Evolutionary conservation across 2,888 invertebrate species (phyloP).

Genomic region (Xiphydria camelus): DNA sequence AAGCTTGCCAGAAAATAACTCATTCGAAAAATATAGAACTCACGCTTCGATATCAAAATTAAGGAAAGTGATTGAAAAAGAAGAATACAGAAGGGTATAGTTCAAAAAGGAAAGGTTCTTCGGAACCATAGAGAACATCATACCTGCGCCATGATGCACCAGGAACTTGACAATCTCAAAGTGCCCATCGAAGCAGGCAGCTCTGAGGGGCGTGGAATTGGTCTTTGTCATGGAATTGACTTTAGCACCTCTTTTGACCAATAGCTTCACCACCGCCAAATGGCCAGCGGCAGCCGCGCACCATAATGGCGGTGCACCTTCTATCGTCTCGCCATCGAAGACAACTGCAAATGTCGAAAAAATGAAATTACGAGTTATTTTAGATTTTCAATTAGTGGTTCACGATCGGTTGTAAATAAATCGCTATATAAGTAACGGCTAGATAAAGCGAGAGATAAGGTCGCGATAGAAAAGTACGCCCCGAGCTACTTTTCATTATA

Average conservation of each 20-base stretch:
- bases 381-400: constrained; percentile 2
- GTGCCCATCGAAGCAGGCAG: constrained; percentile 97
- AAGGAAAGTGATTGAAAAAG: too few species aligned
- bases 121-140: too few species aligned
- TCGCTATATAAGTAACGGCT: too few species aligned
- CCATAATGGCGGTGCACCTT: constrained; percentile 96
- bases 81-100: too few species aligned
- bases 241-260: constrained; percentile 83
- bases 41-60: too few species aligned
- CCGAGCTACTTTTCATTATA: neutral
- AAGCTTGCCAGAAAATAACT: too few species aligned
- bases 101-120: too few species aligned
- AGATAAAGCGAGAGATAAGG: too few species aligned
- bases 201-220: constrained; percentile 91
- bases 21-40: too few species aligned
- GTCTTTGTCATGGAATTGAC: constrained; percentile 94
- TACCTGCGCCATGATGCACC: constrained; percentile 85
- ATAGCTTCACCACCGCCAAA: constrained; percentile 79
- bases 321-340: constrained; percentile 96
- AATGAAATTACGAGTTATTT: neutral
- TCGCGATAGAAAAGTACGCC: too few species aligned
- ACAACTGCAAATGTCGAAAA: constrained; percentile 67
- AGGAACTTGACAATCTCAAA: constrained; percentile 92
- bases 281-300: constrained; percentile 97
- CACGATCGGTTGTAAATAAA: too few species aligned